A percentile compares a stretch with the other conserved stretches of the same genome.
These are phyloP conservation scores for Bruchidius siliquastri DNA, from an alignment of 2,888 invertebrate species.

Conservation along the genomic window DNA sequence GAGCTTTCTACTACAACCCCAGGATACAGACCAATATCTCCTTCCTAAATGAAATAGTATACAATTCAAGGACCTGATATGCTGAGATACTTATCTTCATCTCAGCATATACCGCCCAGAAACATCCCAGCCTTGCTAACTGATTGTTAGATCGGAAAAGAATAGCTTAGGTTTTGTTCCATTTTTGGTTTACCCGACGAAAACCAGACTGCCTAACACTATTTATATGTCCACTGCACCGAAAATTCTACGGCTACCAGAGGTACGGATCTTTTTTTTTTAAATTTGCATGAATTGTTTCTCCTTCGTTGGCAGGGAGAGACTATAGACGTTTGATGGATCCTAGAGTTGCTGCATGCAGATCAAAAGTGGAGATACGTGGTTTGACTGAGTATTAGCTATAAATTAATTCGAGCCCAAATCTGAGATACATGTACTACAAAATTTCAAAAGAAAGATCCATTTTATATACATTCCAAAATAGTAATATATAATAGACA, in stretches of 20 bases:
- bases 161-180: background rate
- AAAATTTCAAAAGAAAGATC: too few species aligned
- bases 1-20: background rate
- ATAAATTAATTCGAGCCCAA: too few species aligned
- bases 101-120: background rate
- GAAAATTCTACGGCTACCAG: constrained; percentile 8
- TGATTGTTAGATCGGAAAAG: background rate
- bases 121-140: background rate
- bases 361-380: too few species aligned
- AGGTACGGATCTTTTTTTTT: constrained; percentile 8
- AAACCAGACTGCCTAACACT: constrained; percentile 2
- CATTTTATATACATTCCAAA: too few species aligned
- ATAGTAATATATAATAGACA: too few species aligned
- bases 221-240: constrained; percentile 15
- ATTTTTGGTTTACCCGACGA: background rate
- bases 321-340: background rate
- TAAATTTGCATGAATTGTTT: constrained; percentile 10
- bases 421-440: too few species aligned
- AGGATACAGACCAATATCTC: background rate
- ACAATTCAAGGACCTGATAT: background rate
- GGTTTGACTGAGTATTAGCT: too few species aligned
- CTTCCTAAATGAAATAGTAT: background rate
- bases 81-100: background rate
- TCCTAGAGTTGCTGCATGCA: background rate
- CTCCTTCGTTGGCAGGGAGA: background rate